Base-by-base conservation (phyloP, 2,797 vertebrate species). In the Micropoecilia bifurca region DNA sequence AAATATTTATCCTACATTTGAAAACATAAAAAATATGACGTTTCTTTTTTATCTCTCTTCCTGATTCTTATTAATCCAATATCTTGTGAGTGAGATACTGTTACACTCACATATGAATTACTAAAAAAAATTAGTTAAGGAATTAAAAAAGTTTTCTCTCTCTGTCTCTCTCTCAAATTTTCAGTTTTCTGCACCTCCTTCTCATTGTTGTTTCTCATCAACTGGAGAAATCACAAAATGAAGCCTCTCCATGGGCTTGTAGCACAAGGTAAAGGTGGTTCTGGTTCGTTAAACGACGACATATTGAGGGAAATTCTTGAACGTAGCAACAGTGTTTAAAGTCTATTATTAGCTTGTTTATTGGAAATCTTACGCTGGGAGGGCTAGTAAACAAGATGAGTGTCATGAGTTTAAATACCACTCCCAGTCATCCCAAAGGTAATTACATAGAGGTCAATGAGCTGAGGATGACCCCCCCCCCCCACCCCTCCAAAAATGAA, bases 381-480 rank as follows among this genome's bases (percentile, higher is more conserved):
- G 63, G 84, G 66, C 80, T 88, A 84, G 84, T 90, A 91, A 92
- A 91, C 91, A 92, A 85, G 85, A 92, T 88, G 87, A 89, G 85
- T 79, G 85, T 89, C 90, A 91, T 55, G 79, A 85, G 91, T 85
- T 88, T 91, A 91, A 92, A 91, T 87, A 92, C 90, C 92, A 87
- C 85, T 86, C 85, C 85, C 77, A 73, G 75, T 86, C 82, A 86
- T 91, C 90, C 85, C 86, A 84, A 71, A 90, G 88, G 88, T 93
- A 94, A 95, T 94, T 94, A 94, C 90, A 92, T 68, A 73, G 87
- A 94, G 92, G 90, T 92, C 89, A 94, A 91, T 90, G 88, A 93
- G 90, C 61, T 6, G 79, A 92, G 82, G 84, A 90, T 92, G 88
- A 93, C 91, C 87, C 90, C 83, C 78, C 90, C 83, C 78, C 33